Evolutionary conservation across 2,113 vertebrate species (phyloP), one percentile per base, ranked within the genome.

Genomic region (Morone chrysops): DNA sequence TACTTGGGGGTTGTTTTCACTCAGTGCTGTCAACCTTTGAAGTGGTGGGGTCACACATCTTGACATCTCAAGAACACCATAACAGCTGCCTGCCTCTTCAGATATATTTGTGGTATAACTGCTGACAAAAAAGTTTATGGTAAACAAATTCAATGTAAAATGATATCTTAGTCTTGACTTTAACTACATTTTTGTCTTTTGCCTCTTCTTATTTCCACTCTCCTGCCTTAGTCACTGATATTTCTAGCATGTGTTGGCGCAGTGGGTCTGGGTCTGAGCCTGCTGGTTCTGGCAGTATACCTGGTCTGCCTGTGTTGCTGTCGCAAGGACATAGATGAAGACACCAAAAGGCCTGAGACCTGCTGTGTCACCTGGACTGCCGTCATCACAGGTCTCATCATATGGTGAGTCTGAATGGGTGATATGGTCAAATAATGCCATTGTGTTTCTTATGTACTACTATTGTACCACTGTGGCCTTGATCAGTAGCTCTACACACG

Each of bases 321-420:
- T 87, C 80, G 82, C 40, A 94, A 83, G 72, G 89, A 92, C 40
- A 75, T 91, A 3, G 94, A 94, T 0, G 92, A 92, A 0, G 96
- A 97, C 40, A 93, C 81, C 90, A 99, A 99, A 93, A 94, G 85
- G 63, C 95, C 93, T 0, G 62, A 87, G 56, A 93, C 96, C 68
- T 97, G 97, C 88, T 98, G 97, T 0, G 65, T 97, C 93, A 97
- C 96, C 75, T 99, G 97, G 97, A 95, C 93, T 0, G 96, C 97
- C 0, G 95, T 97, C 79, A 88, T 95, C 13, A 95, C 97, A 0
- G 97, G 97, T 48, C 96, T 99, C 50, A 3, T 97, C 85, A 96
- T 98, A 94, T 99, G 98, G 98, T 99, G 90, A 97, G 95, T 94
- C 11, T 43, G 5, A 54, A 16, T 8, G 12, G 18, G 6, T 31